phyloP scores from a whole-genome alignment of 2,113 vertebrate species.

The Andinoacara biseriatus region DNA sequence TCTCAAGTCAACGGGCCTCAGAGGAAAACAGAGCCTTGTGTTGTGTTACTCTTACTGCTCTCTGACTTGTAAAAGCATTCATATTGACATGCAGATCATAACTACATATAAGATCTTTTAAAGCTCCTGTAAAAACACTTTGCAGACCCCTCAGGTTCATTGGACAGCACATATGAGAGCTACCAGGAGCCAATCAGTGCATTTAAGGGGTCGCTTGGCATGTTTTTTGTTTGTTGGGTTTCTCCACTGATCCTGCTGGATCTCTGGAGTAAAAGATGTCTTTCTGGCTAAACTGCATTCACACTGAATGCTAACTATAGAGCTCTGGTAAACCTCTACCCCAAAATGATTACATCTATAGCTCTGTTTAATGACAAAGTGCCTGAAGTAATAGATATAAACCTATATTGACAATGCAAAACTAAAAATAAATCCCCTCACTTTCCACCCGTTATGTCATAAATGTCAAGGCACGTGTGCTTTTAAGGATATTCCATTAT shows the following conservation, averaged over 20 bases:
- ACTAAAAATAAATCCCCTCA: not conserved
- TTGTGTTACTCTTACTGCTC: not conserved
- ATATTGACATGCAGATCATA: not conserved
- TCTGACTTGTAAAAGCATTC: not conserved
- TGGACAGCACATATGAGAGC: not conserved
- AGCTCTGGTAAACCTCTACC: not conserved
- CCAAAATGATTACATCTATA: not conserved
- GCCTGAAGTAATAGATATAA: too few relatives aligned
- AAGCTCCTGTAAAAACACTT: not conserved
- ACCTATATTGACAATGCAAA: not conserved
- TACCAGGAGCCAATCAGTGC: not conserved
- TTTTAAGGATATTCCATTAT: not conserved
- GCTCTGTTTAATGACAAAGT: too few relatives aligned
- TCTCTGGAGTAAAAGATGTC: not conserved
- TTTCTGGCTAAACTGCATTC: not conserved
- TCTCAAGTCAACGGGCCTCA: not conserved
- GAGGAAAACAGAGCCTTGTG: not conserved
- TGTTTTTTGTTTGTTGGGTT: not conserved
- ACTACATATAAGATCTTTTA: not conserved
- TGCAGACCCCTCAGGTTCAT: not conserved
- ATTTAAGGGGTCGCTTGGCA: not conserved
- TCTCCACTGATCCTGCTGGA: not conserved
- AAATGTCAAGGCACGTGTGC: not conserved
- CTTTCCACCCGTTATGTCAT: not conserved
- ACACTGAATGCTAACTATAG: not conserved